Conservation (phyloP, 2,797 vertebrate species). For the Melanotaenia boesemani region DNA sequence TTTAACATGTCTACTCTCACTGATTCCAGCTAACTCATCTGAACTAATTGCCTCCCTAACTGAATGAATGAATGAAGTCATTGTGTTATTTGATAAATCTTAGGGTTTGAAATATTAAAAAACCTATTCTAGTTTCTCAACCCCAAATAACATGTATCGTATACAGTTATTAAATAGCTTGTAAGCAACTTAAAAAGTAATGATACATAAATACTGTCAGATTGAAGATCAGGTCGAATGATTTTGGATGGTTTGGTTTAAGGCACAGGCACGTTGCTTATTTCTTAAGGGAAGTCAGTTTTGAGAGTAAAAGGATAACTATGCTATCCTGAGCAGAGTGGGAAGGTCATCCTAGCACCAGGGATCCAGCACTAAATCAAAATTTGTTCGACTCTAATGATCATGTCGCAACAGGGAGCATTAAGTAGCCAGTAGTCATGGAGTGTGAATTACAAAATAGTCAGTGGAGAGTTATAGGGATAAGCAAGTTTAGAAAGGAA, state of each 20-base stretch:
- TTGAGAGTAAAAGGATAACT: conserved; percentile 7
- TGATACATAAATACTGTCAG: background rate
- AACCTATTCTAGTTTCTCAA: background rate
- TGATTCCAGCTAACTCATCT: too few relatives aligned
- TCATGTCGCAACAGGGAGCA: conserved; percentile 37
- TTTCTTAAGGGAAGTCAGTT: conserved; percentile 24
- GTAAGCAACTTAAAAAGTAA: background rate
- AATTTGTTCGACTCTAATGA: conserved; percentile 43
- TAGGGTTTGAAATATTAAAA: background rate
- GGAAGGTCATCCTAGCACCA: conserved; percentile 48
- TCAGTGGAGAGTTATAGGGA: conserved; percentile 20
- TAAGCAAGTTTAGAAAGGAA: conserved; percentile 22
- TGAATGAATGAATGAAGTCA: background rate
- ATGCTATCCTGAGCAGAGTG: conserved; percentile 1
- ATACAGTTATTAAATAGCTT: background rate
- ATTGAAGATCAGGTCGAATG: background rate
- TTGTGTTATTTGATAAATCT: background rate
- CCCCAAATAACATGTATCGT: background rate
- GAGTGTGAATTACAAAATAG: conserved; percentile 40
- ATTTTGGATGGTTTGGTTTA: background rate
- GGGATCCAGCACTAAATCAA: conserved; percentile 28
- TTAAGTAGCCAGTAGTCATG: conserved; percentile 28
- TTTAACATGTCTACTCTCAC: too few relatives aligned
- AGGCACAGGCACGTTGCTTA: background rate
- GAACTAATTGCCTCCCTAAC: too few relatives aligned